phyloP scores from a whole-genome alignment of 2,888 invertebrate species.

The Drosophila mulleri region DNA sequence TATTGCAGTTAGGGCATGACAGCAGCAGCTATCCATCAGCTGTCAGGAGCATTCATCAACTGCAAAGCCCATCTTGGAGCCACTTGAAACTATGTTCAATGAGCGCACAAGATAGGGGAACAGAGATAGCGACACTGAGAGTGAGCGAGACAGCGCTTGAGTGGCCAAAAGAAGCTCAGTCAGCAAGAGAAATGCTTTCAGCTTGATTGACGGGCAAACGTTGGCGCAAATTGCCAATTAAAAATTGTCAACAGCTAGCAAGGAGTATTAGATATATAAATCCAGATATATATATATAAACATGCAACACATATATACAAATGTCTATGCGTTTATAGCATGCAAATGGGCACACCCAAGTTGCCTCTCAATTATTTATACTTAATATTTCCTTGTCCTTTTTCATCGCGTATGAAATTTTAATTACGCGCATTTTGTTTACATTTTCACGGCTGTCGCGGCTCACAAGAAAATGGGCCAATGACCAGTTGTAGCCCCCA shows the following conservation, averaged over 20 bases:
- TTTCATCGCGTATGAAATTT: slow-evolving; percentile 63
- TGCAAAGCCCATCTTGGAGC: not conserved
- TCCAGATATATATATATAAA: not conserved
- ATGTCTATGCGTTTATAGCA: slow-evolving; percentile 1
- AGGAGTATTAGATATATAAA: slow-evolving; percentile 19
- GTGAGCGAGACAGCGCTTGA: not conserved
- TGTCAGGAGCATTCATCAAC: slow-evolving; percentile 1
- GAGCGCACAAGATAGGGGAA: slow-evolving; percentile 1
- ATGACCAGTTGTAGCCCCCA: slow-evolving; percentile 40
- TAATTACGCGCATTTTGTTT: slow-evolving; percentile 76
- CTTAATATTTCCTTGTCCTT: slow-evolving; percentile 58
- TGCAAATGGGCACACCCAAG: slow-evolving; percentile 30
- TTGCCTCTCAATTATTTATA: slow-evolving; percentile 62
- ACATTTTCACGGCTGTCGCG: slow-evolving; percentile 67
- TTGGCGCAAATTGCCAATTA: slow-evolving; percentile 68
- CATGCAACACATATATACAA: not conserved
- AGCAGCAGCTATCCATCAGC: not conserved
- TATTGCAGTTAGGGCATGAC: not conserved
- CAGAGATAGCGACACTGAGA: not conserved
- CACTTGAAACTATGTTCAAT: slow-evolving; percentile 3
- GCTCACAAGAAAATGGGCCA: slow-evolving; percentile 49
- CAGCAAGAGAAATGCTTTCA: slow-evolving; percentile 49
- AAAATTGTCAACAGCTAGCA: slow-evolving; percentile 45
- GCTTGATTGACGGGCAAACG: slow-evolving; percentile 57
- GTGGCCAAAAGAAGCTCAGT: slow-evolving; percentile 4